Evolutionary conservation across 2,888 invertebrate species (phyloP).

Genomic region (Apamea anceps): DNA sequence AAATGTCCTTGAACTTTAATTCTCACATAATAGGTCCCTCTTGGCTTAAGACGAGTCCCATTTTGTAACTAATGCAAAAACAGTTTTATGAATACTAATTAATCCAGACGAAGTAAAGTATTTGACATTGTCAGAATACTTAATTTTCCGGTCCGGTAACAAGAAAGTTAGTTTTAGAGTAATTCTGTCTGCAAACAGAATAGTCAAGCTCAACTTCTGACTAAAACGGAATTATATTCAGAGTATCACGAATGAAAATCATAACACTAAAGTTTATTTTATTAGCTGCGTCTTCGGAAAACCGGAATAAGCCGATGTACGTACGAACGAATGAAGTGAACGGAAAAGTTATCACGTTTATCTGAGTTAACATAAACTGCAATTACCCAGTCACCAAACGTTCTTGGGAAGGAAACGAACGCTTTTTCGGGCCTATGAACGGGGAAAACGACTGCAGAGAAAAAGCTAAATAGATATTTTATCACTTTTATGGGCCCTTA

Average conservation of each 20-base stretch:
- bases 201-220: conserved; percentile 29
- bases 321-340: conserved; percentile 67
- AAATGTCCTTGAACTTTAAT: background rate
- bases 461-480: conserved; percentile 89
- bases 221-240: conserved; percentile 49
- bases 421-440: conserved; percentile 74
- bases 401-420: conserved; percentile 83
- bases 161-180: conserved; percentile 46
- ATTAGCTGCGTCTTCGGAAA: conserved; percentile 64
- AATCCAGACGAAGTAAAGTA: conserved; percentile 44
- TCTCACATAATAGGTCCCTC: background rate
- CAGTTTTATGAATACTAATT: conserved; percentile 55
- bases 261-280: conserved; percentile 64
- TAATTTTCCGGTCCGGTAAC: conserved; percentile 47
- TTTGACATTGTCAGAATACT: conserved; percentile 57
- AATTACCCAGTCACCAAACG: conserved; percentile 85
- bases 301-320: conserved; percentile 64
- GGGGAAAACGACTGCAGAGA: conserved; percentile 76
- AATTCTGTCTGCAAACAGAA: conserved; percentile 34
- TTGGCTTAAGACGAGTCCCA: background rate
- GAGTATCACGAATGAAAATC: conserved; percentile 56
- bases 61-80: conserved; percentile 39
- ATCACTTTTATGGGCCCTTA: conserved; percentile 88
- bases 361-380: conserved; percentile 85
- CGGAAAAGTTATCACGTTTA: conserved; percentile 80